These are phyloP conservation scores for Diaperis boleti DNA, from an alignment of 2,888 invertebrate species.

Conservation along the genomic window DNA sequence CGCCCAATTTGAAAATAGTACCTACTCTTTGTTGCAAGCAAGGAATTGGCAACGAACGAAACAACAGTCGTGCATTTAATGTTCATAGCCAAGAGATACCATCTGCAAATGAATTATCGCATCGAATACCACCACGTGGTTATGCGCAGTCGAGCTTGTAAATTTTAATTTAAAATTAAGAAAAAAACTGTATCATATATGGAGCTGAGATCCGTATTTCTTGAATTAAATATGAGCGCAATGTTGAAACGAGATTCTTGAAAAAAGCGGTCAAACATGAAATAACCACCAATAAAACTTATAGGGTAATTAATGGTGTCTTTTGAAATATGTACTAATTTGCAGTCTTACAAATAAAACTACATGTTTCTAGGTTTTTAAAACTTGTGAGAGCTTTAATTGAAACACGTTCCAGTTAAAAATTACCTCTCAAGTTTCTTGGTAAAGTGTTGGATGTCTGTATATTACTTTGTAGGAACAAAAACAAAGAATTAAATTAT, in stretches of 20 bases:
- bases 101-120: constrained; percentile 26
- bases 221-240: constrained; percentile 30
- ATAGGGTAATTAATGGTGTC: neutral
- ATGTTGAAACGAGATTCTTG: neutral
- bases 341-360: neutral
- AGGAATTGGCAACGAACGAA: constrained; percentile 17
- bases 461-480: too few species aligned
- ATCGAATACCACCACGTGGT: constrained; percentile 27
- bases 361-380: too few species aligned
- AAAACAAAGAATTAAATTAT: too few species aligned
- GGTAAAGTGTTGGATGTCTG: too few species aligned
- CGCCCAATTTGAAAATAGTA: too few species aligned
- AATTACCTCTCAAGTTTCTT: too few species aligned
- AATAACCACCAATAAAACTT: neutral
- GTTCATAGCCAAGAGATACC: constrained; percentile 8
- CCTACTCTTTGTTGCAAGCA: too few species aligned
- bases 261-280: neutral
- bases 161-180: constrained; percentile 34
- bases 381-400: too few species aligned
- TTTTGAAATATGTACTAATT: neutral
- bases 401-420: neutral
- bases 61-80: constrained; percentile 17
- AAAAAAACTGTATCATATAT: constrained; percentile 29
- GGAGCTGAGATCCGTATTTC: constrained; percentile 17
- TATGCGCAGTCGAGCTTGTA: constrained; percentile 27